Evolutionary conservation across 1,140 invertebrate genomes (phyloP), one percentile per base, ranked within the genome.

Genomic region (Trichonephila inaurata): DNA sequence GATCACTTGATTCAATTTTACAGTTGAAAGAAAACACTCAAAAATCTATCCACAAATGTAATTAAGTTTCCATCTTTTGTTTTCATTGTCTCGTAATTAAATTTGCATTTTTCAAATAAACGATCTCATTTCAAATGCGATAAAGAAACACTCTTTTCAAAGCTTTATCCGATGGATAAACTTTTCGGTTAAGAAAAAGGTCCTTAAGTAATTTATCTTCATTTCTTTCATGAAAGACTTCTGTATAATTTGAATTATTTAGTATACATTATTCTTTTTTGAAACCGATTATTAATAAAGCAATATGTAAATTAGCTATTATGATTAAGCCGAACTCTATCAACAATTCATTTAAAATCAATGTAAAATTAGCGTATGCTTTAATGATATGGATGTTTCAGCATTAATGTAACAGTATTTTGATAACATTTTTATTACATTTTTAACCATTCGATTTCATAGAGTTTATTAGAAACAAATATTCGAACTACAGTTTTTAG

Each of bases 151-250:
- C 10, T 51, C 51, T 51, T 51, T 51, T 51, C 51, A 51, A 24
- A 77, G 33, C 33, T 77, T 40, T 77, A 33, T 77, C 33, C 33
- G 18, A 40, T 18, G 14, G 18, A 33, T 77, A 12, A 33, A 40
- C 24, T 33, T 40, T 77, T 40, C 28, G 18, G 51, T 28, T 77
- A 19, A 77, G 72, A 33, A 77, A 24, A 4, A 12, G 28, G 10
- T 77, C 72, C 18, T 77, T 77, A 4, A 77, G 72, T 77, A 77
- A 77, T 77, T 77, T 77, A 77, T 77, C 72, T 77, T 77, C 72
- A 33, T 77, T 77, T 40, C 28, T 16, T 33, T 40, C 28, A 18
- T 77, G 72, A 51, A 51, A 51, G 51, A 40, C 24, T 40, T 33
- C 6, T 18, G 28, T 18, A 18, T 5, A 77, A 77, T 33, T 77